Evolutionary conservation across 2,113 vertebrate genomes (phyloP), one percentile per base, ranked within the genome.

Genomic region (Phalacrocorax aristotelis): DNA sequence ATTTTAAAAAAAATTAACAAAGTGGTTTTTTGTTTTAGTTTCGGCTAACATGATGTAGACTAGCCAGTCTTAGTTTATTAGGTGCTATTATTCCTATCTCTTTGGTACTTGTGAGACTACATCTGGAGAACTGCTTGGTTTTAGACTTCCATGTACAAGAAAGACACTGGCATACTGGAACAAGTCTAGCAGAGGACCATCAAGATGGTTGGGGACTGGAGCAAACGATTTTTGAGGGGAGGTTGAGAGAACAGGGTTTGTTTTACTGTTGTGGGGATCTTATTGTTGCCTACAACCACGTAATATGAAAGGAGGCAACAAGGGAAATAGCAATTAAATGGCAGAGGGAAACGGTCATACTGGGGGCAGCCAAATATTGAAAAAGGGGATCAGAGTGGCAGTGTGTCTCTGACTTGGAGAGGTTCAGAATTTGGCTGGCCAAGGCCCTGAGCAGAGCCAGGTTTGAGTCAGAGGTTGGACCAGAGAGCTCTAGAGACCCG

Each of bases 221-320:
- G 58, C 12, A 51, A 51, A 58, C 20, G 1, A 8, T 58, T 71
- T 85, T 58, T 51, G 36, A 84, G 49, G 32, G 8, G 22, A 65
- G 11, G 42, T 65, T 57, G 55, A 51, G 29, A 86, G 44, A 78
- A 10, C 13, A 22, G 57, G 27, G 23, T 70, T 44, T 36, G 21
- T 64, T 64, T 64, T 36, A 78, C 38, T 10, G 64, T 65, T 78
- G 30, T 23, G 11, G 27, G 61, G 70, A 46, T 88, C 5, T 55
- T 61, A 23, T 8, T 44, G 30, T 57, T 72, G 42, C 13, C 17
- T 62, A 10, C 30, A 84, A 32, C 19, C 5, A 2, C 0, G 0
- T 58, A 29, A 54, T 20, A 13, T 17, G 22, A 36, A 78, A 49
- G 54, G n/a, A 52, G 58, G n/a, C 64, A 70, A 25, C 13, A 80